These are phyloP conservation scores for Chrysemys picta DNA, from an alignment of 2,113 vertebrate species.

Conservation along the genomic window DNA sequence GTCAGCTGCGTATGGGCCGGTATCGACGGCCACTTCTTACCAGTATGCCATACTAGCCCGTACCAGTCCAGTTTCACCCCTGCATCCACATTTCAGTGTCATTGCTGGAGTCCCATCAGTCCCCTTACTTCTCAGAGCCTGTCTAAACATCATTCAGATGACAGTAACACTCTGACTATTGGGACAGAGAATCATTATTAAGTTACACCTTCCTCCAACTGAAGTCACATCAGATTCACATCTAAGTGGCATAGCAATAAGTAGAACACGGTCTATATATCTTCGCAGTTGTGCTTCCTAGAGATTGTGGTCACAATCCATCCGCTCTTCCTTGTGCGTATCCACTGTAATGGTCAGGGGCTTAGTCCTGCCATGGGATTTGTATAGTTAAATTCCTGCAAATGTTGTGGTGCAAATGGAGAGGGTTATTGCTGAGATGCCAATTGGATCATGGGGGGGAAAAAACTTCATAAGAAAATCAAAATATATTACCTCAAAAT, in stretches of 20 bases:
- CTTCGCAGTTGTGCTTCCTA: background rate
- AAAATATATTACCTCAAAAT: background rate
- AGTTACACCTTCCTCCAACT: background rate
- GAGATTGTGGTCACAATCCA: background rate
- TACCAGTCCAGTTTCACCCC: too few species aligned
- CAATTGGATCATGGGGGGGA: background rate
- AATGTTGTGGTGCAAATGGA: background rate
- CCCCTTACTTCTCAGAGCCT: background rate
- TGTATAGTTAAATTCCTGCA: background rate
- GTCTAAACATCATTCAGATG: background rate
- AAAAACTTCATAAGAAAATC: background rate
- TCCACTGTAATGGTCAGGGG: background rate
- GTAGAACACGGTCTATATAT: background rate
- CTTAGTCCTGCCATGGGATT: background rate
- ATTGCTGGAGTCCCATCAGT: background rate
- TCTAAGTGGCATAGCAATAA: background rate
- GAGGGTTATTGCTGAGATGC: rapidly evolving
- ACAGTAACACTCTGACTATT: background rate
- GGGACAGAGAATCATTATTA: background rate
- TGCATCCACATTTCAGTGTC: background rate
- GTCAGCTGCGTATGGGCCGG: too few species aligned
- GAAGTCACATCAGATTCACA: background rate
- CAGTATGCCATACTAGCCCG: too few species aligned
- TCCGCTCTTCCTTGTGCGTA: background rate
- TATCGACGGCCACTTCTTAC: too few species aligned